These are phyloP conservation scores for Cheilosia variabilis DNA, from an alignment of 2,888 invertebrate species.

Conservation along the genomic window DNA sequence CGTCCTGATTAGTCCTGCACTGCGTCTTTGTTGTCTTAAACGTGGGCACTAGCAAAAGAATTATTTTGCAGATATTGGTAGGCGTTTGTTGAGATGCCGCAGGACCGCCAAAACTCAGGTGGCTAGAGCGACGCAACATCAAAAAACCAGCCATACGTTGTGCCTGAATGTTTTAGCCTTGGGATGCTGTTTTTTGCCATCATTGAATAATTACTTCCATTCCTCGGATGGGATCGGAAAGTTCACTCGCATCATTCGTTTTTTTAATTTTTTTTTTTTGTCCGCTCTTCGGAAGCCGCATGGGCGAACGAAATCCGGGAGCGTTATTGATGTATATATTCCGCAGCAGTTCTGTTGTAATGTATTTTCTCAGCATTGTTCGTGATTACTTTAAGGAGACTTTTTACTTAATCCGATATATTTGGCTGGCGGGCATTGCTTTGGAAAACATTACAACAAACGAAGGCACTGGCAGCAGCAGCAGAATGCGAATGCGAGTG, in stretches of 20 bases:
- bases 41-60: neutral
- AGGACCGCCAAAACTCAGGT: constrained; percentile 20
- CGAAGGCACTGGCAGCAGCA: no score
- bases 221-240: neutral
- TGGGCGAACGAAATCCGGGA: neutral
- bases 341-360: neutral
- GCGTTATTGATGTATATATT: constrained; percentile 40
- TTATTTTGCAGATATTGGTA: neutral
- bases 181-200: constrained; percentile 27
- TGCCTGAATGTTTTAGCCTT: constrained; percentile 6
- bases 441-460: constrained; percentile 5
- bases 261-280: constrained; percentile 18
- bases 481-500: no score
- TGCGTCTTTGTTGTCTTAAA: neutral
- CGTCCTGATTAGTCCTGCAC: constrained; percentile 16
- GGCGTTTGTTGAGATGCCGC: constrained; percentile 17
- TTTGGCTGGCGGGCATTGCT: constrained; percentile 28
- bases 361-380: constrained; percentile 6
- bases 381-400: constrained; percentile 53
- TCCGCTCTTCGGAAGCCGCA: neutral
- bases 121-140: constrained; percentile 13
- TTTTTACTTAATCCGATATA: constrained; percentile 50
- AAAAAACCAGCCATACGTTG: constrained; percentile 12
- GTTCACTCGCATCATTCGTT: no score
- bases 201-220: constrained; percentile 52